These are phyloP conservation scores for Monodelphis domestica DNA, from an alignment of 2,797 vertebrate genomes.

Conservation along the genomic window DNA sequence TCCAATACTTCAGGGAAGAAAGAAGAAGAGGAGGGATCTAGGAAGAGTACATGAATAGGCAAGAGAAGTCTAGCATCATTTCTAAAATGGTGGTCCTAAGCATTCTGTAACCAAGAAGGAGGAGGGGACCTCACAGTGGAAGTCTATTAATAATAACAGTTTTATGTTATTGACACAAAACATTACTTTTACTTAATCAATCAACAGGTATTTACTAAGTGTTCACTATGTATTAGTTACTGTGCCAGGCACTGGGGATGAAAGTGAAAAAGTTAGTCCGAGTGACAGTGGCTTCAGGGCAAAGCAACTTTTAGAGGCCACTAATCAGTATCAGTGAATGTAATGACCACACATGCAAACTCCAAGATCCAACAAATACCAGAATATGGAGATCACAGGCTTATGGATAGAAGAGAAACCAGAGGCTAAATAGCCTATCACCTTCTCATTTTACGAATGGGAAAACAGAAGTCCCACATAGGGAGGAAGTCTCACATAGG, in stretches of 20 bases:
- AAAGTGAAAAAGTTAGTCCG: not conserved
- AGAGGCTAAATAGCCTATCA: not conserved
- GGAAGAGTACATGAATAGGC: not conserved
- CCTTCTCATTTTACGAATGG: not conserved
- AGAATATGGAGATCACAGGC: not conserved
- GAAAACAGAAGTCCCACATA: not conserved
- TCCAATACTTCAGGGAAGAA: not conserved
- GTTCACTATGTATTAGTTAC: not conserved
- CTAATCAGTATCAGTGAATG: not conserved
- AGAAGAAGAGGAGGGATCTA: not conserved
- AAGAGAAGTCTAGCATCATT: not conserved
- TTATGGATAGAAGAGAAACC: not conserved
- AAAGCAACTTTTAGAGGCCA: not conserved
- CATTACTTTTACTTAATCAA: not conserved
- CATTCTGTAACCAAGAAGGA: not conserved
- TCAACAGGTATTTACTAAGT: not conserved
- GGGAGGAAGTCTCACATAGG: not conserved
- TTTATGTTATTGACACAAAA: not conserved
- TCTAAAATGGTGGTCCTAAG: not conserved
- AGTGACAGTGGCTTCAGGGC: not conserved
- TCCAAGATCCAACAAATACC: not conserved
- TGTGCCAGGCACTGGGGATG: not conserved
- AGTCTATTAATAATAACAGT: not conserved
- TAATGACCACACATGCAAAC: not conserved
- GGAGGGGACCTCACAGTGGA: not conserved